Conservation (phyloP, 2,113 vertebrate genomes). For the Holacanthus passer region DNA sequence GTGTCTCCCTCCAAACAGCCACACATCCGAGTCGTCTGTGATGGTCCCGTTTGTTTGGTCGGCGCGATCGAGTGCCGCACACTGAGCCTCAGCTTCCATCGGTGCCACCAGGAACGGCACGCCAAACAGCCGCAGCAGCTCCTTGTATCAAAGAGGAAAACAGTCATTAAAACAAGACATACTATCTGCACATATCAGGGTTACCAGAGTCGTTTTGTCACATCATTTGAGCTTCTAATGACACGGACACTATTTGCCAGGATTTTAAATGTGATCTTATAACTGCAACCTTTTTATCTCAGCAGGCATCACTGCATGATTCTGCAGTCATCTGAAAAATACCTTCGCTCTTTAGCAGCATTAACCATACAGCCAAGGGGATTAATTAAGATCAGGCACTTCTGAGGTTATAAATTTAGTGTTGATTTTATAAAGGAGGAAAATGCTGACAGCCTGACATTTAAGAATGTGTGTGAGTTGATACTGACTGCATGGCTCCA, state of each 20-base stretch:
- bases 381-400: conserved; percentile 9
- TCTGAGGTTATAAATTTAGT: conserved; percentile 5
- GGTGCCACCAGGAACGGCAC: conserved; percentile 94
- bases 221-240: not conserved
- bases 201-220: not conserved
- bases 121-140: conserved; percentile 94
- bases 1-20: conserved; percentile 96
- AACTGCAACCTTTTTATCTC: not conserved
- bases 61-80: conserved; percentile 89
- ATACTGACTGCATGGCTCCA: not conserved
- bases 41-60: conserved; percentile 97
- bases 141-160: conserved; percentile 79
- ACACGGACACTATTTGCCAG: not conserved
- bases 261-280: not conserved
- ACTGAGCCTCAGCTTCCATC: conserved; percentile 97
- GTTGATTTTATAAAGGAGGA: conserved; percentile 18
- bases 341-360: conserved; percentile 25
- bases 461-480: not conserved
- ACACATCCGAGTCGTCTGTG: conserved; percentile 98
- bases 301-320: not conserved
- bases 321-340: conserved; percentile 17
- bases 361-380: conserved; percentile 11
- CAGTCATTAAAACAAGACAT: not conserved
- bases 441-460: conserved; percentile 11
- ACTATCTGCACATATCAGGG: not conserved